Evolutionary conservation across 1,140 invertebrate genomes (phyloP).

Genomic region (Anastatus disparis): DNA sequence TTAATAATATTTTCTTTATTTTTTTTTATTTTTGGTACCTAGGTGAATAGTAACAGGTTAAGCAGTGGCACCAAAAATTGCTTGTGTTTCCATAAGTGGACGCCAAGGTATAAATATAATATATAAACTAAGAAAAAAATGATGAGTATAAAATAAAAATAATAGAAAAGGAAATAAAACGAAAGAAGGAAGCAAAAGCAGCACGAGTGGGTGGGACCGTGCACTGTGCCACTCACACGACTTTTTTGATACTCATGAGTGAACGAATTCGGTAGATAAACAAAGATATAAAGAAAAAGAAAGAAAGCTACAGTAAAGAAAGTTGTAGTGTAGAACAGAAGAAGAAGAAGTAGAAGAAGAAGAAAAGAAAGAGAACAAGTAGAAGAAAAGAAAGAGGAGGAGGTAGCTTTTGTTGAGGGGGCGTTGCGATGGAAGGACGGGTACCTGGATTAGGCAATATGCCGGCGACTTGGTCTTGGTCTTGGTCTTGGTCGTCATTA

Average conservation of each 20-base stretch:
- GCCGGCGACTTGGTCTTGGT: constrained; percentile 61
- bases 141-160: constrained; percentile 33
- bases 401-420: constrained; percentile 70
- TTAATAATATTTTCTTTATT: too few relatives aligned
- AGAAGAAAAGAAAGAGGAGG: neutral
- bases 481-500: constrained; percentile 50
- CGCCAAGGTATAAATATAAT: constrained; percentile 6
- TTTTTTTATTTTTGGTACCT: neutral
- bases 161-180: constrained; percentile 21
- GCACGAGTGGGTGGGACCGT: constrained; percentile 38
- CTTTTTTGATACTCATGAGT: neutral
- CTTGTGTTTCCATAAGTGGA: constrained; percentile 34
- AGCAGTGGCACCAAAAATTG: constrained; percentile 37
- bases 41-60: constrained; percentile 13
- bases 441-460: constrained; percentile 66
- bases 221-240: constrained; percentile 43
- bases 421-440: constrained; percentile 77
- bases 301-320: neutral
- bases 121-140: constrained; percentile 5
- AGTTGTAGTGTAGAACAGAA: neutral
- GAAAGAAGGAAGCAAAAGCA: constrained; percentile 42
- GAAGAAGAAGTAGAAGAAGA: too few relatives aligned
- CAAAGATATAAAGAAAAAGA: neutral
- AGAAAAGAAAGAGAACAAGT: too few relatives aligned
- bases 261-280: too few relatives aligned